Percentiles rank a stretch among this genome's conserved stretches.
Evolutionary conservation across 2,888 invertebrate genomes (phyloP).

Genomic region (Dusona sp.): DNA sequence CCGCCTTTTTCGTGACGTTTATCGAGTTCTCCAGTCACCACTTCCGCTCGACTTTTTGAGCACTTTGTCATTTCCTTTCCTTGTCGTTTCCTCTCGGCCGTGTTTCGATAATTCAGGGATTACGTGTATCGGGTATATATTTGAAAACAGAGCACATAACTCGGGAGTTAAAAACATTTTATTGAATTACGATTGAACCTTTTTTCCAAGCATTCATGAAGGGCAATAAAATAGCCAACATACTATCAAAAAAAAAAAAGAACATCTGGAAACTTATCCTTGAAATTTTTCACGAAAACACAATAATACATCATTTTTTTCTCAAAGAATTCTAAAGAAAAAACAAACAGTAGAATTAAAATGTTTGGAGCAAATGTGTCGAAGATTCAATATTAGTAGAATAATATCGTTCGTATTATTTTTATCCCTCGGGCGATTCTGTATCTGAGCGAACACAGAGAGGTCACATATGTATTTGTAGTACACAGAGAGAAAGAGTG

Average conservation of each 20-base stretch:
- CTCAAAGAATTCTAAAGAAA: background rate
- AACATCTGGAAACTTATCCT: too few relatives aligned
- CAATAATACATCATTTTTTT: background rate
- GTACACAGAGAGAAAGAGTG: background rate
- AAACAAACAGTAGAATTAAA: background rate
- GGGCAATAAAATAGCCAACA: too few relatives aligned
- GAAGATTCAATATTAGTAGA: background rate
- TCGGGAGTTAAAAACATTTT: background rate
- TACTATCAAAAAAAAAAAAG: too few relatives aligned
- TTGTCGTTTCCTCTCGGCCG: background rate
- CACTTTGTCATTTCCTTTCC: background rate
- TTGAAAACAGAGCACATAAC: background rate
- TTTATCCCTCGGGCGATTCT: constrained; percentile 9
- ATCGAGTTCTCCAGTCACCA: constrained; percentile 13
- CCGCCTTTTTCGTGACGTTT: background rate
- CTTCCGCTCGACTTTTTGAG: constrained; percentile 26
- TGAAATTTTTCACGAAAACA: background rate
- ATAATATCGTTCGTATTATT: constrained; percentile 15
- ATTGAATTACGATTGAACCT: background rate
- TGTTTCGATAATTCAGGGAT: background rate
- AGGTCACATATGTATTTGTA: background rate
- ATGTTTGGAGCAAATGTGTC: background rate
- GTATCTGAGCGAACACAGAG: constrained; percentile 24
- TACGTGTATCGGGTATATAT: constrained; percentile 10
- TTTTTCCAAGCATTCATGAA: too few relatives aligned